Evolutionary conservation across 2,888 invertebrate genomes (phyloP).

Genomic region (Candidula unifasciata): DNA sequence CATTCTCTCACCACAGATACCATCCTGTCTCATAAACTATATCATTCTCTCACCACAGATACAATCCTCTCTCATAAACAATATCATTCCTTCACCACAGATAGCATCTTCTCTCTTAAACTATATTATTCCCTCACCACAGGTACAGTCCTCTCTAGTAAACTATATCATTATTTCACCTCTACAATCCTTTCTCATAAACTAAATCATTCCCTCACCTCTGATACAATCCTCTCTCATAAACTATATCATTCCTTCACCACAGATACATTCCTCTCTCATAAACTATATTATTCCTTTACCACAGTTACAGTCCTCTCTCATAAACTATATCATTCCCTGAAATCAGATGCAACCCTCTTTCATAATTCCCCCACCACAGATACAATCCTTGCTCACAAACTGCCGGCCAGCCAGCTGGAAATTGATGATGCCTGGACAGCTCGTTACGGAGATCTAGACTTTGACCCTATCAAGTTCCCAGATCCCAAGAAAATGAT

Average conservation of each 20-base stretch:
- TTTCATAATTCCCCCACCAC: conserved; percentile 24
- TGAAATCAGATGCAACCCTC: neutral
- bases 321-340: conserved; percentile 15
- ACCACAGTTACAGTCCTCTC: too few species aligned
- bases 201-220: neutral
- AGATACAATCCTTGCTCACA: conserved; percentile 58
- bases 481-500: conserved; percentile 82
- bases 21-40: too few species aligned
- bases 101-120: conserved; percentile 59
- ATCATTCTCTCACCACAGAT: neutral
- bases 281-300: too few species aligned
- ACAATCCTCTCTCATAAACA: conserved; percentile 62
- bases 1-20: too few species aligned
- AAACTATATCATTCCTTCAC: conserved; percentile 59
- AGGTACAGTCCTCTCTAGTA: too few species aligned
- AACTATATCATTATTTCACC: too few species aligned
- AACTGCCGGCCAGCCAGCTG: conserved; percentile 68
- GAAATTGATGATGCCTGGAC: conserved; percentile 93
- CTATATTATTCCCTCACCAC: conserved; percentile 55
- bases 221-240: conserved; percentile 59
- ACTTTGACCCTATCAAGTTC: conserved; percentile 85
- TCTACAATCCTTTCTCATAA: neutral
- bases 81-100: conserved; percentile 45
- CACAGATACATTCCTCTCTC: too few species aligned
- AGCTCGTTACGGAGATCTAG: conserved; percentile 88